phyloP scores from a whole-genome alignment of 1,140 invertebrate species.

The Formica selysi region DNA sequence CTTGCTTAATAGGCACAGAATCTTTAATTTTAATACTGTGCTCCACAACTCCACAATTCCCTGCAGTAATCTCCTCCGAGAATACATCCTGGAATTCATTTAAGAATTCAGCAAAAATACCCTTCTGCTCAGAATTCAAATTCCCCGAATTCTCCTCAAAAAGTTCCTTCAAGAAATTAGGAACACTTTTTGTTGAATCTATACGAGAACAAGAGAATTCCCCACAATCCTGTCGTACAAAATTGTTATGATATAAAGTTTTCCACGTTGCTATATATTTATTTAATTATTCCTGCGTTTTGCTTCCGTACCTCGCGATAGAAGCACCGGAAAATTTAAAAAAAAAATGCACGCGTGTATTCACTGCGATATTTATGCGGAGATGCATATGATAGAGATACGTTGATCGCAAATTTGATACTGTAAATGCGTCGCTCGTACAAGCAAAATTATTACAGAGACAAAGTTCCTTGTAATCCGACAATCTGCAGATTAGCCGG shows the following conservation, averaged over 20 bases:
- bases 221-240: no score
- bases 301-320: background rate
- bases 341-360: slow-evolving; percentile 23
- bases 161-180: no score
- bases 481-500: slow-evolving; percentile 61
- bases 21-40: no score
- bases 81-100: no score
- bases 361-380: slow-evolving; percentile 12
- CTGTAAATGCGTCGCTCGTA: background rate
- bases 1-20: no score
- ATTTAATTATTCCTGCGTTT: slow-evolving; percentile 40
- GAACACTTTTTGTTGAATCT: no score
- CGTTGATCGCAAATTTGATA: slow-evolving; percentile 2
- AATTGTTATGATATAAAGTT: slow-evolving; percentile 42
- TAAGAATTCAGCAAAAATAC: no score
- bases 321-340: slow-evolving; percentile 7
- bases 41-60: no score
- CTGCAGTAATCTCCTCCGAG: no score
- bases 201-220: no score
- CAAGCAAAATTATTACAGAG: slow-evolving; percentile 23
- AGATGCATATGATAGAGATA: background rate
- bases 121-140: no score
- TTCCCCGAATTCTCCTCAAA: no score
- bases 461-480: slow-evolving; percentile 57
- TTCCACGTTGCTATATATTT: slow-evolving; percentile 26